A percentile compares a stretch with the other conserved stretches of the same genome.
These are phyloP conservation scores for Malurus cyaneus DNA, from an alignment of 2,113 vertebrate genomes.

Conservation along the genomic window DNA sequence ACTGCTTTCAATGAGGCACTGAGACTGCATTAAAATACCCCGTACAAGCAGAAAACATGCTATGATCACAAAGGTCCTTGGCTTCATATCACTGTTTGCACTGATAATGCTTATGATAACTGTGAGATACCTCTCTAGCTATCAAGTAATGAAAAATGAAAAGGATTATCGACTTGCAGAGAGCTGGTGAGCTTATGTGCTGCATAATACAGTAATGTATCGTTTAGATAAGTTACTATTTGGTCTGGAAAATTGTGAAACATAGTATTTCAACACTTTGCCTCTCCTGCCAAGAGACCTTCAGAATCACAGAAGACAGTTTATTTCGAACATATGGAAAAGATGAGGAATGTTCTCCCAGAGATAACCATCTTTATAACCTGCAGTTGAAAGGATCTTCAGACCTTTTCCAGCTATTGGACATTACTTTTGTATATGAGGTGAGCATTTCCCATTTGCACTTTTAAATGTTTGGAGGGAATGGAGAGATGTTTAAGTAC, in stretches of 20 bases:
- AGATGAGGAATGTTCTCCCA: slow-evolving; percentile 13
- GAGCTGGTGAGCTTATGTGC: neutral
- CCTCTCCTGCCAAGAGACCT: slow-evolving; percentile 33
- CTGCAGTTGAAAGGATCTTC: slow-evolving; percentile 24
- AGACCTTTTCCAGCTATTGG: slow-evolving; percentile 11
- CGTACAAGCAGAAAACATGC: neutral
- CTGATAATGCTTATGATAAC: neutral
- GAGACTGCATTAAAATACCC: neutral
- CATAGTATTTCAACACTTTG: slow-evolving; percentile 47
- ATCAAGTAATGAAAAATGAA: slow-evolving; percentile 25
- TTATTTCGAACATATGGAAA: slow-evolving; percentile 49
- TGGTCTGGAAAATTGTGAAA: slow-evolving; percentile 64
- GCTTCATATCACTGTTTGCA: neutral
- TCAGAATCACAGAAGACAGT: slow-evolving; percentile 3
- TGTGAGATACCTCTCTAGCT: neutral
- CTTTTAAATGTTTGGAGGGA: neutral
- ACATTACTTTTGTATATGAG: neutral
- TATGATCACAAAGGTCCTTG: neutral
- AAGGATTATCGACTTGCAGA: neutral
- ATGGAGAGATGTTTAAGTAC: neutral
- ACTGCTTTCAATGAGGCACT: neutral
- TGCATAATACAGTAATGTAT: neutral
- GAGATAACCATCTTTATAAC: slow-evolving; percentile 38
- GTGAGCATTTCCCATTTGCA: neutral
- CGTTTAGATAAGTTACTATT: slow-evolving; percentile 11